Base-by-base conservation (phyloP, 2,888 invertebrate genomes). In the Acleris holmiana region DNA sequence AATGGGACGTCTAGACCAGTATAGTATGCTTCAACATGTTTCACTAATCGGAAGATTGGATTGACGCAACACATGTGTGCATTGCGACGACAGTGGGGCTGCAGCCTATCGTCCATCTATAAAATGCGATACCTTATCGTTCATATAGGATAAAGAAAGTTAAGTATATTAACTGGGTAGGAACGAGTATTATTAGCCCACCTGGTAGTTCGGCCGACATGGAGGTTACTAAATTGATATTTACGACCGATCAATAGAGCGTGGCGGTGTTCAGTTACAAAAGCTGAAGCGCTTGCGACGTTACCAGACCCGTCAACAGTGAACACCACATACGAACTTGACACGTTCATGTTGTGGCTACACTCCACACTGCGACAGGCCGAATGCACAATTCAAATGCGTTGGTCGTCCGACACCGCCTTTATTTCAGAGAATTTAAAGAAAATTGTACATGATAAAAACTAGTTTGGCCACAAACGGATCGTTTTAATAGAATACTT, bases 1-100 rank as follows among this genome's bases (percentile, higher is more conserved):
- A 80, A 78, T 77, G 78, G 74, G 74, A 74, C 71, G 83, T 83
- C 82, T 83, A 81, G 81, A 81, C 76, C 72, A 72, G 68, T 63
- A 69, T 71, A 72, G 68, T 63, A 69, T 71, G 70, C 71, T 75
- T 75, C 73, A 13, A 13, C 35, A 8, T 35, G 35, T 35, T 13
- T 35, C 76, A 76, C 78, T 76, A 74, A 71, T 71, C 68, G 57
- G 49, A 69, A 69, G 71, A 72, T 69, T 67, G 71, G 64, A 72
- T 69, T 67, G 72, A 67, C 68, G 54, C 50, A 60, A 55, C 64
- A 65, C 60, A 64, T 21, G n/a, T 66, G 66, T 55, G 53, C 25
- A 61, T 55, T 61, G 19, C n/a, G 35, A 46, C 46, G 21, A 65
- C 29, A 19, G 46, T 23, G 10, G n/a, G 6, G 29, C 18, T 17